These are phyloP conservation scores for Crocodylus rhombifer DNA, from an alignment of 2,797 vertebrate species.

Conservation along the genomic window DNA sequence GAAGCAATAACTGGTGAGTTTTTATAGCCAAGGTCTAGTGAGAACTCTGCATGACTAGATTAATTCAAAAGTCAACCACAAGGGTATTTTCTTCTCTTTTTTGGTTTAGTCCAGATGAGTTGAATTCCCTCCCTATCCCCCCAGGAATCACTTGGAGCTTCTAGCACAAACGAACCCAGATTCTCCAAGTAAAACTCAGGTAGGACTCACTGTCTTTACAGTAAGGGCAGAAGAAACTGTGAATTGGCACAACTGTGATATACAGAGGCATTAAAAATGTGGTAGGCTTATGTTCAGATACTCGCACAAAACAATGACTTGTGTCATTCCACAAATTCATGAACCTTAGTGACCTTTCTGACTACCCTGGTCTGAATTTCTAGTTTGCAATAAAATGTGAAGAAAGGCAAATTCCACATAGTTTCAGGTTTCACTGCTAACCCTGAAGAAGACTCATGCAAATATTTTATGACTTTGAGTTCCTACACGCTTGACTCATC, in stretches of 20 bases:
- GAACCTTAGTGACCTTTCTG: constrained; percentile 19
- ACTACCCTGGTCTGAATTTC: constrained; percentile 42
- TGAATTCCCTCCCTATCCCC: not conserved
- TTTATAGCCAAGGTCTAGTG: not conserved
- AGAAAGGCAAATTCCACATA: not conserved
- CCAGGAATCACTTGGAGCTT: not conserved
- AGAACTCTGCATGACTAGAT: not conserved
- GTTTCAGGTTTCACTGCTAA: constrained; percentile 49
- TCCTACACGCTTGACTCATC: constrained; percentile 42
- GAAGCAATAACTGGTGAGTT: not conserved
- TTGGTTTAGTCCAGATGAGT: not conserved
- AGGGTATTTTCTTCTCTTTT: not conserved
- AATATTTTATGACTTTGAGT: constrained; percentile 13
- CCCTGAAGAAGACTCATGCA: constrained; percentile 24
- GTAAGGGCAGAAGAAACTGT: not conserved
- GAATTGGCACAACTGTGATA: not conserved
- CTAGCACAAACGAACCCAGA: not conserved
- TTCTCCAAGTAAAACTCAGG: no score
- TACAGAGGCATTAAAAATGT: not conserved
- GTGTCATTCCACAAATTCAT: not conserved
- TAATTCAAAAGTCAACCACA: not conserved
- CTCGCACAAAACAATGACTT: not conserved
- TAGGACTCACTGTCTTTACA: not conserved
- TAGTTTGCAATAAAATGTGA: not conserved
- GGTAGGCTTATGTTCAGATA: not conserved